Percentiles rank a stretch among this genome's conserved stretches.
phyloP scores from a whole-genome alignment of 1,140 invertebrate species.

The Papilio aristodemus region DNA sequence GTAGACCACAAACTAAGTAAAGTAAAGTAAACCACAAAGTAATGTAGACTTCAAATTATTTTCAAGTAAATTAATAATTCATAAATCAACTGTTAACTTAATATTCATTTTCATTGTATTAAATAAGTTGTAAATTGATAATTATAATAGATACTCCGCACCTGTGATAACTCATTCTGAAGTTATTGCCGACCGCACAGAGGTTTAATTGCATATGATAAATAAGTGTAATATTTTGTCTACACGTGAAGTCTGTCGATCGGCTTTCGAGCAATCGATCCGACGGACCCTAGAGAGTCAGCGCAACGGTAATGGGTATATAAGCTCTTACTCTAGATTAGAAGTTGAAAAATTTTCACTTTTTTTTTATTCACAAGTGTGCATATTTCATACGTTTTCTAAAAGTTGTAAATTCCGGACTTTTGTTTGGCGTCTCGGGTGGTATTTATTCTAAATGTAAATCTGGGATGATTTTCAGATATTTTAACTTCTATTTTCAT shows the following conservation, averaged over 20 bases:
- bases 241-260: slow-evolving; percentile 1
- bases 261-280: slow-evolving; percentile 3
- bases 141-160: too few species aligned
- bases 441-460: not conserved
- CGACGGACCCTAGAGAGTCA: slow-evolving; percentile 2
- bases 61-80: too few species aligned
- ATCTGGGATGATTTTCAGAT: not conserved
- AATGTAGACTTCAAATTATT: too few species aligned
- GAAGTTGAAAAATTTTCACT: slow-evolving; percentile 6
- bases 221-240: not conserved
- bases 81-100: too few species aligned
- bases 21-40: too few species aligned
- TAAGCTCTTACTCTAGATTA: slow-evolving; percentile 21
- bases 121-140: too few species aligned
- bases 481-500: not conserved
- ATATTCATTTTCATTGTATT: too few species aligned
- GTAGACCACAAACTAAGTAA: too few species aligned
- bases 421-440: not conserved
- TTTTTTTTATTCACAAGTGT: slow-evolving; percentile 5
- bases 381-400: slow-evolving; percentile 4
- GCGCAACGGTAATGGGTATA: not conserved
- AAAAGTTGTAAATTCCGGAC: not conserved
- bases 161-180: too few species aligned
- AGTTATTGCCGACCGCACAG: not conserved
- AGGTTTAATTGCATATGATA: not conserved